Base-by-base conservation (phyloP, 2,888 invertebrate genomes). In the Xylota segnis region DNA sequence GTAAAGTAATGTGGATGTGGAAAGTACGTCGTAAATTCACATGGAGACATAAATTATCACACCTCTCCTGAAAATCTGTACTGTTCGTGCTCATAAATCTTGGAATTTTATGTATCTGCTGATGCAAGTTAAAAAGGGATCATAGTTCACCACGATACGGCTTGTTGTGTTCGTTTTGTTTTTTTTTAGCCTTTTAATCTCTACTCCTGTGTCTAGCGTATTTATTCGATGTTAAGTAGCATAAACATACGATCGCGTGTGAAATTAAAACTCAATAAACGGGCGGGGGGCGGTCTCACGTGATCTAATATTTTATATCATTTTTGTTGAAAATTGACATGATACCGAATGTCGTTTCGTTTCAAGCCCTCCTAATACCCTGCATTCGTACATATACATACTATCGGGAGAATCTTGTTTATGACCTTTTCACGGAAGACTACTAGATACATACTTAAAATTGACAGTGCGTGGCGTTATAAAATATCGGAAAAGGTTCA, bases 181-280 rank as follows among this genome's bases (percentile, higher is more conserved):
- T 54, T 23, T 23, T 23, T 23, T 23, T 61, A 45, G 34, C 56
- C 37, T 78, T 63, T 52, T 32, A 43, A 56, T 68, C 37, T 68
- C 5, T 45, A 56, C 47, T 63, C 37, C 56, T 65, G 37, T 54
- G 32, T 54, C 45, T 23, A 34, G 43, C 34, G 61, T 16, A 63
- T 75, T 58, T 58, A 58, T 47, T 43, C 58, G 40, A 58, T 63
- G 34, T 56, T 76, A 76, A 70, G 76, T 58, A 70, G 18, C 68
- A 63, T 61, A 68, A 70, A 63, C 47, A 50, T 58, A 76, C 47
- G 58, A 82, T 82, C 43, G 82, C 82, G 82, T 82, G 82, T 82
- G 63, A 82, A 76, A 56, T 52, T 16, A 32, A 58, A 70, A 71
- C 70, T 76, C 47, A 18, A 32, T 37, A 75, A 74, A 59, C 34